A percentile compares a stretch with the other conserved stretches of the same genome.
phyloP scores from a whole-genome alignment of 2,797 vertebrate genomes.

The Microchirus variegatus region DNA sequence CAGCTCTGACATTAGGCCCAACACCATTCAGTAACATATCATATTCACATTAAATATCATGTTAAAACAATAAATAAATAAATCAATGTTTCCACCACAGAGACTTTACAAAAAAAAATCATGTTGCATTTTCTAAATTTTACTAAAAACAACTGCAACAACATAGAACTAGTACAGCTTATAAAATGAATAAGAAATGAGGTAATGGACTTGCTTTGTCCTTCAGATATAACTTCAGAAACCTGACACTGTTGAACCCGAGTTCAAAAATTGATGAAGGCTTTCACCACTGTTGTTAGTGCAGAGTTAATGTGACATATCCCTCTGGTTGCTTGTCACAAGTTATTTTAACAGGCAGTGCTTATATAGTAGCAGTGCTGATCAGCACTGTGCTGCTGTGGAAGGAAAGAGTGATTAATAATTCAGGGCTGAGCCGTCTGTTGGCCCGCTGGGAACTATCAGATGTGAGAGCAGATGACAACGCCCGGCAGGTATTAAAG shows the following conservation, averaged over 20 bases:
- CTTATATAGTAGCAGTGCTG: constrained; percentile 50
- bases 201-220: neutral
- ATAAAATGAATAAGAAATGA: neutral
- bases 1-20: too few species aligned
- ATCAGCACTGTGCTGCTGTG: constrained; percentile 30
- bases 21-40: too few species aligned
- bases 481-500: constrained; percentile 64
- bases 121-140: too few species aligned
- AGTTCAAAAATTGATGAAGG: constrained; percentile 3
- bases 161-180: neutral
- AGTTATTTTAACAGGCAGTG: constrained; percentile 66
- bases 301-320: constrained; percentile 64
- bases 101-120: too few species aligned
- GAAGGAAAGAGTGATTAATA: constrained; percentile 63
- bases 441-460: constrained; percentile 57
- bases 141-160: neutral
- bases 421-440: constrained; percentile 52
- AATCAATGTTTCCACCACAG: too few species aligned
- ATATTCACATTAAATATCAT: too few species aligned
- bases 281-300: constrained; percentile 28
- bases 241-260: constrained; percentile 3
- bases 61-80: too few species aligned
- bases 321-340: constrained; percentile 56
- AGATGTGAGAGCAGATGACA: constrained; percentile 64
- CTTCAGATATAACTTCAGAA: constrained; percentile 2